Base-by-base conservation (phyloP, 2,888 invertebrate species). In the Aleiodes testaceus region DNA sequence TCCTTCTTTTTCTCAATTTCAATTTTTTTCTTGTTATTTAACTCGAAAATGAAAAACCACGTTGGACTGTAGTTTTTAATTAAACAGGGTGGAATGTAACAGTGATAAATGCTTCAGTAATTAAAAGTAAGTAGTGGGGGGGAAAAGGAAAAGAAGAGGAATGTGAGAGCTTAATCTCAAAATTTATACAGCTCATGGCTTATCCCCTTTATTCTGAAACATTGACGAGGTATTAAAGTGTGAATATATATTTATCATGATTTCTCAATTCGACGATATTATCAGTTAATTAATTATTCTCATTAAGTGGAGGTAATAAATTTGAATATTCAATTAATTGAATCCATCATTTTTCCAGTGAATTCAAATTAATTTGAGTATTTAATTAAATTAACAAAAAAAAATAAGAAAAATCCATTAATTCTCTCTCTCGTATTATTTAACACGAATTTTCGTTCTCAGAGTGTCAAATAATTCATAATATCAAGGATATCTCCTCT, bases 91-190 rank as follows among this genome's bases (percentile, higher is more conserved):
- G 53, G 53, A 26, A 20, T 70, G 74, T 74, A 75, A 74, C 74
- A 74, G 66, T 70, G 75, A 75, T 72, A 72, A 75, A 75, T 75
- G 75, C 66, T 49, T 70, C 69, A 72, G 74, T 74, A 75, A 75
- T 75, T 75, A 75, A 75, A 75, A 74, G 73, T 75, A 75, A 73
- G 73, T 70, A 66, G 65, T 22, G 36, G n/a, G n/a, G n/a, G n/a
- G n/a, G 44, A 52, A 42, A 36, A 47, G 52, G 44, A 45, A 71
- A 66, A 49, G 65, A 65, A 65, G 50, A 50, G 49, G 36, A 66
- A 66, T 52, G 50, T 50, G 66, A 73, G 52, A 75, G 74, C 64
- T 76, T 69, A 73, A 76, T 70, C 63, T 75, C 73, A 66, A 52
- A 73, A 73, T 76, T 75, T 76, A 75, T 75, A 68, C 52, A 53